Conservation (phyloP, 2,888 invertebrate genomes). For the Clistopyga incitator region DNA sequence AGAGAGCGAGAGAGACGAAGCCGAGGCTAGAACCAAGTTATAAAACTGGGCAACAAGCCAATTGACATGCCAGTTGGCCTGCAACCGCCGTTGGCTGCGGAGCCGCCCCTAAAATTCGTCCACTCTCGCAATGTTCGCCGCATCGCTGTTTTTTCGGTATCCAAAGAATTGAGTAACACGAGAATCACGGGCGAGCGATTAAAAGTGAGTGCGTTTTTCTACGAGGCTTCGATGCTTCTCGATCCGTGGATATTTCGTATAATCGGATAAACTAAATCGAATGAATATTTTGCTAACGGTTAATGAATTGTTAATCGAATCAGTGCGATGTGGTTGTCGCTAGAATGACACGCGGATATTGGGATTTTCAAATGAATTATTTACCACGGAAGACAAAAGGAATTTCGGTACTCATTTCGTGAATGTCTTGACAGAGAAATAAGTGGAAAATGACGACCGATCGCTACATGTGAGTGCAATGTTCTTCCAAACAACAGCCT, state of each 20-base stretch:
- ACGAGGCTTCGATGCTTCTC: too few relatives aligned
- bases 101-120: slow-evolving; percentile 70
- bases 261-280: slow-evolving; percentile 20
- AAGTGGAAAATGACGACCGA: slow-evolving; percentile 77
- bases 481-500: not conserved
- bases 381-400: not conserved
- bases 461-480: slow-evolving; percentile 78
- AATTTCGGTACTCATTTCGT: slow-evolving; percentile 21
- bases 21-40: slow-evolving; percentile 78
- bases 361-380: not conserved
- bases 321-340: not conserved
- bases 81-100: slow-evolving; percentile 81
- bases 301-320: not conserved
- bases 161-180: slow-evolving; percentile 8
- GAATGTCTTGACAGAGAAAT: slow-evolving; percentile 59
- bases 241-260: slow-evolving; percentile 12
- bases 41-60: slow-evolving; percentile 84
- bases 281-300: not conserved
- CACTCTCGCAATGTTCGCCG: slow-evolving; percentile 18
- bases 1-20: slow-evolving; percentile 62
- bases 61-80: slow-evolving; percentile 84
- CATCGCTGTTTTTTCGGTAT: slow-evolving; percentile 10
- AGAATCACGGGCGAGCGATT: slow-evolving; percentile 8
- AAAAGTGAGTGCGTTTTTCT: not conserved
- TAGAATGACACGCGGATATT: too few relatives aligned